phyloP scores from a whole-genome alignment of 2,888 invertebrate species.

The Eupithecia inturbata region DNA sequence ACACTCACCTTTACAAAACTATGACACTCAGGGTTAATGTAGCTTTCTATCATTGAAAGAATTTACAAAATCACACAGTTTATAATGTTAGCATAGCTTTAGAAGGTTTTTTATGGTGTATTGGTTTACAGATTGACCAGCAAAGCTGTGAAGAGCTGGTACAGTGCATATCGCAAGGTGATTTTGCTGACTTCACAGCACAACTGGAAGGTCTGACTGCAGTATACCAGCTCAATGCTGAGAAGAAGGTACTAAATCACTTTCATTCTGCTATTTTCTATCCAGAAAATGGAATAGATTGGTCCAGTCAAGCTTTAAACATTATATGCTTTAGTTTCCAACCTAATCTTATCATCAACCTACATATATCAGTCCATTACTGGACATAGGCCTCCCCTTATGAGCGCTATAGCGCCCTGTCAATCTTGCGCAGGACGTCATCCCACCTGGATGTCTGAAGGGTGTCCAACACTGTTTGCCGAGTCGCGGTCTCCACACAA shows the following conservation, averaged over 20 bases:
- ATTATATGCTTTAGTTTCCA: background rate
- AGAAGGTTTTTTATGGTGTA: background rate
- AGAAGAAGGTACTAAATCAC: conserved; percentile 87
- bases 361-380: too few relatives aligned
- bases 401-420: too few relatives aligned
- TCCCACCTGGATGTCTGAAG: too few relatives aligned
- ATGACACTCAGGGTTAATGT: background rate
- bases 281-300: background rate
- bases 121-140: conserved; percentile 81
- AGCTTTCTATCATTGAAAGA: background rate
- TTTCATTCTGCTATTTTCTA: background rate
- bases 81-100: too few relatives aligned
- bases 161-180: conserved; percentile 91
- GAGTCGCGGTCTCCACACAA: too few relatives aligned
- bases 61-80: too few relatives aligned
- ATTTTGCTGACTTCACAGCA: conserved; percentile 95
- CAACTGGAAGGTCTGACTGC: conserved; percentile 96
- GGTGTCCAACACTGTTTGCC: too few relatives aligned
- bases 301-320: background rate
- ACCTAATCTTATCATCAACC: too few relatives aligned
- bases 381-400: too few relatives aligned
- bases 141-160: conserved; percentile 96
- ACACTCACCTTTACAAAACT: background rate
- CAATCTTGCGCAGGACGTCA: too few relatives aligned
- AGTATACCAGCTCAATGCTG: conserved; percentile 96